Evolutionary conservation across 1,140 invertebrate species (phyloP).

Genomic region (Ceratosolen fusciceps): DNA sequence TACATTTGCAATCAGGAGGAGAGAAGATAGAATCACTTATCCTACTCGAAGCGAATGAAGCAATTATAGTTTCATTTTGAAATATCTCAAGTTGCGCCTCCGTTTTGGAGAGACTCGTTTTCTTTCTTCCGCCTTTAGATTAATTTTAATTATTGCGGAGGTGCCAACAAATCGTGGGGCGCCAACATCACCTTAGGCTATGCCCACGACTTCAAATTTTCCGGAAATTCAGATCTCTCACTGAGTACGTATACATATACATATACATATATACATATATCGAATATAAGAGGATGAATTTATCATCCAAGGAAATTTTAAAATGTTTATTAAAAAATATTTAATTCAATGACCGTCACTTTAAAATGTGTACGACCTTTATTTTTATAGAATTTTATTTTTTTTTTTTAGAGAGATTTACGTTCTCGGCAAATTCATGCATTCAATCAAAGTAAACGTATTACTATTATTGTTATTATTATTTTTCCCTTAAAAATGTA

Average conservation of each 20-base stretch:
- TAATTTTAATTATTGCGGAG: slow-evolving; percentile 57
- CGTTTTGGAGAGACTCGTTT: slow-evolving; percentile 37
- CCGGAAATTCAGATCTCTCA: not conserved
- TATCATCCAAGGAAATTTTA: not conserved
- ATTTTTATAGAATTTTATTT: no score
- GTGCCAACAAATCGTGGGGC: no score
- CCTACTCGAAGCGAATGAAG: slow-evolving; percentile 19
- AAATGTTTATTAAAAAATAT: not conserved
- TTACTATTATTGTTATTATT: no score
- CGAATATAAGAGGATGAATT: not conserved
- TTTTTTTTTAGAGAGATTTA: no score
- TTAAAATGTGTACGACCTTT: no score
- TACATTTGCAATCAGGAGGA: slow-evolving; percentile 5
- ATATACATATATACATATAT: not conserved
- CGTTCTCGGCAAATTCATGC: no score
- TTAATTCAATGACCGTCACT: not conserved
- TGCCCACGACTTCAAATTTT: slow-evolving; percentile 12
- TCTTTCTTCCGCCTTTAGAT: slow-evolving; percentile 26
- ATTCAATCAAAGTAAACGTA: no score
- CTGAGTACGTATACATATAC: no score
- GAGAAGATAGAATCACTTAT: not conserved
- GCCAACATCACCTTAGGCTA: not conserved
- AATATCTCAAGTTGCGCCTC: slow-evolving; percentile 52
- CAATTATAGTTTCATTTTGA: slow-evolving; percentile 58
- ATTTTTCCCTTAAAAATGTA: no score